Percentiles rank a stretch among this genome's conserved stretches.
Conservation (phyloP, 2,888 invertebrate genomes). For the Rhyacophila evoluta region DNA sequence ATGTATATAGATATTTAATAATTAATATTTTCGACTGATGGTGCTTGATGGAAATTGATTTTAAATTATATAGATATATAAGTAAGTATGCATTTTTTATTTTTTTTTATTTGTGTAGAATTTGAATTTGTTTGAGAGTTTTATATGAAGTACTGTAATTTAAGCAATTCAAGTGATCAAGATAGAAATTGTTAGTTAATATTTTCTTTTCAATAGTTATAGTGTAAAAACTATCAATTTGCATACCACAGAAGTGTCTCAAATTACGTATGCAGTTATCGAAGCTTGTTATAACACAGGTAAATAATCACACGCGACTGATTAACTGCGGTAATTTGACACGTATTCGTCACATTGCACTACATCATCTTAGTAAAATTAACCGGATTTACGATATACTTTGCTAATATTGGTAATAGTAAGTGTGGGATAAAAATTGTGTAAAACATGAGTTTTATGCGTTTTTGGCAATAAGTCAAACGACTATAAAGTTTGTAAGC, state of each 20-base stretch:
- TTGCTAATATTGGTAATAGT: not conserved
- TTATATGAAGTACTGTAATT: no score
- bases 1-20: no score
- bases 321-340: conserved; percentile 25
- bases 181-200: no score
- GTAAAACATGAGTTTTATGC: not conserved
- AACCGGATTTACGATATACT: not conserved
- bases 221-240: not conserved
- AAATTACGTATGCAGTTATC: not conserved
- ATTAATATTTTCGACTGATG: no score
- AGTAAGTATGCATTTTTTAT: no score
- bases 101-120: no score
- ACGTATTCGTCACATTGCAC: conserved; percentile 31
- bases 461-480: conserved; percentile 2
- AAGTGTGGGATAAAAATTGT: not conserved
- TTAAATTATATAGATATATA: no score
- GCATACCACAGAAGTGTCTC: not conserved
- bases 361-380: not conserved
- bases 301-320: conserved; percentile 29
- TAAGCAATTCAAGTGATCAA: no score
- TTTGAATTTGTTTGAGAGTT: no score
- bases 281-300: not conserved
- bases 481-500: not conserved
- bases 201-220: no score
- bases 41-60: no score